Evolutionary conservation across 2,888 invertebrate genomes (phyloP), one percentile per base, ranked within the genome.

Genomic region (Perithous albicinctus): DNA sequence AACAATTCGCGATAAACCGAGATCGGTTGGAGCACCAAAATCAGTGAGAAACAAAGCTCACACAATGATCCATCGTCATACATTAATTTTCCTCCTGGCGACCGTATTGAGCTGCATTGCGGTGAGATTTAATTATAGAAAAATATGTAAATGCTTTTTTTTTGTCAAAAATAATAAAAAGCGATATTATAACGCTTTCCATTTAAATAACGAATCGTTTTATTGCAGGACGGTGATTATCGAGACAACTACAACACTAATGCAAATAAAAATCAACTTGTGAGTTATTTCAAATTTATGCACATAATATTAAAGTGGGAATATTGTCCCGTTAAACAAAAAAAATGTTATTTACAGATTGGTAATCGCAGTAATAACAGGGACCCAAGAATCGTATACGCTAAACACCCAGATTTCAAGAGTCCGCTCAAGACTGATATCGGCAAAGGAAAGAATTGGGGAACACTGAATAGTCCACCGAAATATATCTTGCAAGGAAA

Each of bases 121-220:
- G 69, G 79, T 79, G 35, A 69, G 74, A 63, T 32, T 38, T 20
- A 12, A 46, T n/a, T 2, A 26, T 43, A 43, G 29, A 61, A 59
- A 72, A 35, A 35, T 5, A 18, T 0, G 2, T 56, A 12, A 2
- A 23, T 10, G 12, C 1, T 7, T 4, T n/a, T 26, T 23, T 41
- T 63, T 1, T 20, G 20, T 23, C 23, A 3, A 2, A n/a, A 32
- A 32, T 1, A 29, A 32, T 2, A 59, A 59, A 59, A 32, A 35
- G 20, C n/a, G 5, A 7, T 18, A 10, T 10, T 26, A 6, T 0
- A 20, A 48, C 15, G 0, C 43, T 12, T 12, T 23, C 29, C n/a
- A 12, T 7, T 32, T 6, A 18, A 59, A 15, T 54, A 5, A 54
- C 26, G n/a, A 15, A 41, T 69, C n/a, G 26, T 41, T 10, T 41